Conservation (phyloP, 64 coral and sea anemone genomes). For the Cladopsammia gracilis region DNA sequence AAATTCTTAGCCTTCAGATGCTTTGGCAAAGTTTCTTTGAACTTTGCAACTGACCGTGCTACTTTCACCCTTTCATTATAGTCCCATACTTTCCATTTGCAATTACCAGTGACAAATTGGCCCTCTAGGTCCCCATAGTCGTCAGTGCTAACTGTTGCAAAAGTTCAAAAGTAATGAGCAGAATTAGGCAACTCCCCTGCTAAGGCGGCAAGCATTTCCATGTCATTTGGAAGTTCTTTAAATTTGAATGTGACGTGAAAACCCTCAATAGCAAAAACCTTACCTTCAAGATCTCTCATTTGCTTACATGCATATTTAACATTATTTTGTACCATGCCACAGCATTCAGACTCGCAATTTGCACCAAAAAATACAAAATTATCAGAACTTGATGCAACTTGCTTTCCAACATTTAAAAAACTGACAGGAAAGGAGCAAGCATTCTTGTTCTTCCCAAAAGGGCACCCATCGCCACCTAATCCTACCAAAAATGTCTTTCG, state of each 20-base stretch:
- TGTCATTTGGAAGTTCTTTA: not conserved
- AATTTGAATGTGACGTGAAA: constrained; percentile 21
- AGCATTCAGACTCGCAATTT: constrained; percentile 13
- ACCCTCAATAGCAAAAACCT: not conserved
- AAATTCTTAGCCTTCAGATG: not conserved
- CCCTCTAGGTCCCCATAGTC: not conserved
- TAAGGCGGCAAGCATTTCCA: constrained; percentile 1
- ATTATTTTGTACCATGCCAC: constrained; percentile 11
- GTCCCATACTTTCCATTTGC: not conserved
- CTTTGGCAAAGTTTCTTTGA: constrained; percentile 11
- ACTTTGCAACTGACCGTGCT: not conserved
- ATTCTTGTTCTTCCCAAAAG: not conserved
- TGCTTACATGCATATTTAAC: constrained; percentile 23
- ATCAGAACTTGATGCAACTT: constrained; percentile 36
- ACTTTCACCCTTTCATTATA: not conserved
- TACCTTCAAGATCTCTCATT: constrained; percentile 19
- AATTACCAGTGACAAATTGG: not conserved
- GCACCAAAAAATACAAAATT: constrained; percentile 18
- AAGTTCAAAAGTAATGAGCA: constrained; percentile 6
- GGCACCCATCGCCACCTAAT: constrained; percentile 57
- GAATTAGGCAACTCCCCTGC: constrained; percentile 2
- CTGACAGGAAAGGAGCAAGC: constrained; percentile 46
- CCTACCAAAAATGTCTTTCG: constrained; percentile 44
- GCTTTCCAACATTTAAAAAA: constrained; percentile 41
- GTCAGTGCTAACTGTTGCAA: constrained; percentile 4